A percentile compares a stretch with the other conserved stretches of the same genome.
Evolutionary conservation across 2,888 invertebrate genomes (phyloP).

Genomic region (Xanthia icteritia): DNA sequence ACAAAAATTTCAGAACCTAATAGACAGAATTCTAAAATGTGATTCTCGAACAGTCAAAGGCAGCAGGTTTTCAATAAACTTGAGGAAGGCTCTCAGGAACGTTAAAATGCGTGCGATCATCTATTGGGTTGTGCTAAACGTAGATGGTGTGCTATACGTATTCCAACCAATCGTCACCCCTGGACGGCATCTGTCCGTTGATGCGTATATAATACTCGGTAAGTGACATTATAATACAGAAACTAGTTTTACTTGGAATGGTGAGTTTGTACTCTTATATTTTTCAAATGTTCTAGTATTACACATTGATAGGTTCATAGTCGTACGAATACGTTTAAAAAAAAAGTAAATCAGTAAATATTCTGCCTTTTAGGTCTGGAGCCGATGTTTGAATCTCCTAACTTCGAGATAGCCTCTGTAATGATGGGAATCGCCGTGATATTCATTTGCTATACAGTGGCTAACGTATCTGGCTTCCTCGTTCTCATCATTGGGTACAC

Average conservation of each 20-base stretch:
- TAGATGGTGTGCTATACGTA: conserved; percentile 70
- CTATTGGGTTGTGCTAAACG: conserved; percentile 73
- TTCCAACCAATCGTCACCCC: conserved; percentile 69
- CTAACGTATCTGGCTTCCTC: conserved; percentile 73
- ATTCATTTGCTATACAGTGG: conserved; percentile 71
- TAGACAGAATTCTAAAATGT: conserved; percentile 67
- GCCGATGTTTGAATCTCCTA: conserved; percentile 77
- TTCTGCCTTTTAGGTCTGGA: conserved; percentile 73
- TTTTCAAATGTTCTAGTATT: neutral
- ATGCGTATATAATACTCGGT: conserved; percentile 72
- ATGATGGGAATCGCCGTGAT: conserved; percentile 58
- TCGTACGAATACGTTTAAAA: neutral
- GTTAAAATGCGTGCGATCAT: conserved; percentile 75
- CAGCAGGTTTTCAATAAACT: conserved; percentile 71
- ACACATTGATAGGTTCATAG: neutral
- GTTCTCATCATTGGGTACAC: conserved; percentile 76
- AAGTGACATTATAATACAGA: conserved; percentile 11
- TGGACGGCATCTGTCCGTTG: conserved; percentile 76
- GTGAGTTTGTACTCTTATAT: neutral
- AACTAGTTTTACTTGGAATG: neutral
- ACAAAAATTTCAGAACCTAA: conserved; percentile 66
- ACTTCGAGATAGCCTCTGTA: conserved; percentile 75
- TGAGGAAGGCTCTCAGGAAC: conserved; percentile 65
- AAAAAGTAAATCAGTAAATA: neutral
- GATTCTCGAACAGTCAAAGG: conserved; percentile 65